Evolutionary conservation across 2,113 vertebrate genomes (phyloP), one percentile per base, ranked within the genome.

Genomic region (Corythoichthys intestinalis): DNA sequence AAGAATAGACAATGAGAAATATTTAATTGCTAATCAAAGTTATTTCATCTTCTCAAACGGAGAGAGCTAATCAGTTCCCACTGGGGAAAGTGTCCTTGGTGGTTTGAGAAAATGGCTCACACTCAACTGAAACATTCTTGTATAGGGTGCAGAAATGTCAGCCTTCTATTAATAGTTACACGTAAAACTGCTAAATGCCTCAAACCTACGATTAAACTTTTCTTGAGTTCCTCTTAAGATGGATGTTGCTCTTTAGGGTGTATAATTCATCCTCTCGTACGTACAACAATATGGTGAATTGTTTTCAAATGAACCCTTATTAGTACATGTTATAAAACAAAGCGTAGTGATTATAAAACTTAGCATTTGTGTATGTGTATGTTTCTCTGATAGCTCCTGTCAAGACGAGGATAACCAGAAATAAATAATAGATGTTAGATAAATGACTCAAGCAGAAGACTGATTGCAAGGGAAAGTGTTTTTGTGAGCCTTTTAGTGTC

Each of bases 11-110:
- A 90, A 90, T 72, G 81, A 80, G 85, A 90, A 87, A 86, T 86
- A 75, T 90, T 90, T 90, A 92, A 91, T 91, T 92, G 88, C 87
- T 91, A 90, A 92, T 92, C 91, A 92, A 92, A 92, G 91, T 91
- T 87, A 66, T 78, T 89, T 89, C 80, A 85, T 78, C 88, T 84
- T 88, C 84, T 80, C 77, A 85, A 82, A 85, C 74, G 67, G 71
- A 78, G 74, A 76, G 76, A 87, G 81, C 83, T 92, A 91, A 91
- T 90, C 87, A 89, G 86, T 86, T 88, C 90, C 90, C 90, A 65
- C 35, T 83, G 85, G 85, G 91, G 72, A 76, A 85, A 81, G 73
- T 67, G 85, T 90, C 91, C 90, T 91, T 83, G 76, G 89, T 86
- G 90, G 88, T 91, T 91, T 92, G 83, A 83, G 78, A 78, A 85